Base-by-base conservation (phyloP, 2,797 vertebrate genomes). In the Tolypeutes matacus region DNA sequence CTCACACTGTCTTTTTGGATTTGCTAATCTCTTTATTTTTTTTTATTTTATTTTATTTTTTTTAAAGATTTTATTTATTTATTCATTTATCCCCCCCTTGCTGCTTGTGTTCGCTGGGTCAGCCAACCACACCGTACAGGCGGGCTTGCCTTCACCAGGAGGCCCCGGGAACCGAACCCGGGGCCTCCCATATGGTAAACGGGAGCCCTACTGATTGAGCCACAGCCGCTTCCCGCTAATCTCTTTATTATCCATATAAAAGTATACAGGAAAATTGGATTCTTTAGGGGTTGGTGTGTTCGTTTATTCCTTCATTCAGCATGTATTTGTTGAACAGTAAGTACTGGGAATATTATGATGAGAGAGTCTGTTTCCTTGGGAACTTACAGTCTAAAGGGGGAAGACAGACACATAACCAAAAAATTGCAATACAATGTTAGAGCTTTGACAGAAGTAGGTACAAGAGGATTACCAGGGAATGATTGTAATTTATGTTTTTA, bases 281-380 rank as follows among this genome's bases (percentile, higher is more conserved):
- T 92, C 76, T 91, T 67, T 56, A 87, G 67, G 56, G 31, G 36
- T 72, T 86, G 69, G 70, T 67, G 27, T 25, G 29, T 46, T 92
- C 46, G 83, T 78, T 86, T 49, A 86, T 76, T 89, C 31, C 69
- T 67, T 94, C 77, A 93, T 51, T 87, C 92, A 92, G 51, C 31
- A 36, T 91, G 89, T 95, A 95, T 56, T 94, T 94, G 81, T 80
- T 82, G 84, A 93, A 69, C 67, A 96, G 80, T 39, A 69, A 36
- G 80, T 77, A 76, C 13, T 72, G 53, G 64, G 56, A 75, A 73
- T 77, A 62, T 70, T 67, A 86, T 86, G 65, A 83, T 60, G 49
- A 64, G 65, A 96, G 87, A 95, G 25, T 86, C 64, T 91, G 89
- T 91, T 95, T 75, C 91, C 89, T 93, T 96, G 91, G 94, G 70